These are phyloP conservation scores for Formica aserva DNA, from an alignment of 2,888 invertebrate genomes.

Conservation along the genomic window DNA sequence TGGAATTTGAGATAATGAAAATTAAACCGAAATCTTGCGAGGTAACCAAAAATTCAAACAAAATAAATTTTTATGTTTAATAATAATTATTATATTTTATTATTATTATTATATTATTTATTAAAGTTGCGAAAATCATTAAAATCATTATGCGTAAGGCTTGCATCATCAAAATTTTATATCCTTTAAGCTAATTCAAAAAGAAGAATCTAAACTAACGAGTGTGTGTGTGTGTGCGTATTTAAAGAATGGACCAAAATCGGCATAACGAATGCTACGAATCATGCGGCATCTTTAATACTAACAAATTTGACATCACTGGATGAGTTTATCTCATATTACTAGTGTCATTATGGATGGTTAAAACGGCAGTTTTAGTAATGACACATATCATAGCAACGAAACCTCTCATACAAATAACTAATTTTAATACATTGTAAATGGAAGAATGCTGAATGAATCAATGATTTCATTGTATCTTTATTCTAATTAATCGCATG, in stretches of 20 bases:
- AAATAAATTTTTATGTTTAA: not conserved
- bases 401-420: conserved; percentile 9
- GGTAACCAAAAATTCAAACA: not conserved
- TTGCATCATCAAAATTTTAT: not conserved
- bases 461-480: conserved; percentile 45
- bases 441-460: conserved; percentile 32
- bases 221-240: too few species aligned
- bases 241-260: not conserved
- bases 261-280: not conserved
- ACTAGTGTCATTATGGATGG: not conserved
- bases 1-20: not conserved
- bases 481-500: conserved; percentile 46
- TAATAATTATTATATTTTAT: not conserved
- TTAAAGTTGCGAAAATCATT: not conserved
- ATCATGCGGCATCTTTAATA: not conserved
- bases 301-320: not conserved
- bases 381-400: conserved; percentile 15
- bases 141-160: not conserved
- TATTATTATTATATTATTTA: conserved; percentile 1
- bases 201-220: too few species aligned
- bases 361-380: conserved; percentile 29
- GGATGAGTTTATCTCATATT: not conserved
- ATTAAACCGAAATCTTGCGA: not conserved
- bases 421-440: conserved; percentile 29
- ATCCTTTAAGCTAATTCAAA: not conserved